phyloP scores from a whole-genome alignment of 1,140 invertebrate genomes.

The Dryas iulia region DNA sequence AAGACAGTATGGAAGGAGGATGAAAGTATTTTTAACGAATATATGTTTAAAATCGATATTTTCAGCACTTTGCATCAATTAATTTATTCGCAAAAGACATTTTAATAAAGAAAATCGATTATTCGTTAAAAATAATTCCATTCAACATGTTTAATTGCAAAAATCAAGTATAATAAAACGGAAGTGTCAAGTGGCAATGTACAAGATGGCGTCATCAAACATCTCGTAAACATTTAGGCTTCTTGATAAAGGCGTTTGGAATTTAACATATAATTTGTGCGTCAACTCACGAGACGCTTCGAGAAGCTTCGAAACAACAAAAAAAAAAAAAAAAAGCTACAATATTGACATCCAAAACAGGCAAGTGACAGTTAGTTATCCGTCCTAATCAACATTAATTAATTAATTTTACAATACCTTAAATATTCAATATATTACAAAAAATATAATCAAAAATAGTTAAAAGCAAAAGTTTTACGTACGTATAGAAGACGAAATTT shows the following conservation, averaged over 20 bases:
- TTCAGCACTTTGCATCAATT: no score
- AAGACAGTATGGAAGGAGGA: conserved; percentile 43
- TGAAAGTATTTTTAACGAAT: background rate
- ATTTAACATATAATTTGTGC: background rate
- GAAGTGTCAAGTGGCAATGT: conserved; percentile 41
- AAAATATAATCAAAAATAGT: conserved; percentile 17
- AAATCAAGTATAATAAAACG: background rate
- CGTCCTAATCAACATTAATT: background rate
- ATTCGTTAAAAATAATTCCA: background rate
- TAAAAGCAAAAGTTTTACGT: conserved; percentile 4
- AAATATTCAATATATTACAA: background rate
- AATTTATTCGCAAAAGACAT: no score
- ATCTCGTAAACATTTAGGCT: background rate
- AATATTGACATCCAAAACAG: background rate
- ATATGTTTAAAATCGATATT: background rate
- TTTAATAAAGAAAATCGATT: no score
- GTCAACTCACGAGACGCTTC: background rate
- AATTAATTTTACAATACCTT: background rate
- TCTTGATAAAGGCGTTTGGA: background rate
- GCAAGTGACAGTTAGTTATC: background rate
- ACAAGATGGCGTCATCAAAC: conserved; percentile 24
- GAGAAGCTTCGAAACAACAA: background rate
- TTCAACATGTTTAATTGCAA: background rate
- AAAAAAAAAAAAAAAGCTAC: background rate
- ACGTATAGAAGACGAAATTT: background rate